Percentiles rank a stretch among this genome's conserved stretches.
phyloP scores from a whole-genome alignment of 2,797 vertebrate genomes.

The Pseudomugil gertrudae region DNA sequence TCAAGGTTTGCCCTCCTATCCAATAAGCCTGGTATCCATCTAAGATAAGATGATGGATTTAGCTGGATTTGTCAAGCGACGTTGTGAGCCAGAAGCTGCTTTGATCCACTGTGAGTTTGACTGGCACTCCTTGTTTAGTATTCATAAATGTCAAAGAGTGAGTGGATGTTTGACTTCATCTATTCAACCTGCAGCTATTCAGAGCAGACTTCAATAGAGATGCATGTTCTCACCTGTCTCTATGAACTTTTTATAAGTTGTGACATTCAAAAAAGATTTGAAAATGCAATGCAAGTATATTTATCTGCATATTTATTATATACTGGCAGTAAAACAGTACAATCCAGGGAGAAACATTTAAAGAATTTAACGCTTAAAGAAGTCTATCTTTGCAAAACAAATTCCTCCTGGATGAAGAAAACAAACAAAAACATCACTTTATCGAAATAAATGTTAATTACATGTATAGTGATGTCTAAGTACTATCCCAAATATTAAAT shows the following conservation, averaged over 20 bases:
- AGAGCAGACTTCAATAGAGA: background rate
- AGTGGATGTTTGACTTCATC: too few relatives aligned
- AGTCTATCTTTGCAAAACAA: background rate
- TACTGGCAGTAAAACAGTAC: background rate
- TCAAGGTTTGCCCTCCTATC: background rate
- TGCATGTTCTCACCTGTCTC: background rate
- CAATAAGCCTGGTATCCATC: background rate
- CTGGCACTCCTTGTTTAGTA: background rate
- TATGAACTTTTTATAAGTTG: background rate
- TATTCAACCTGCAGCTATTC: too few relatives aligned
- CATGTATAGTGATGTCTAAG: slow-evolving; percentile 71
- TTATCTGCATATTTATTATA: background rate
- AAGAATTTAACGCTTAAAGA: too few relatives aligned
- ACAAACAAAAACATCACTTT: slow-evolving; percentile 14
- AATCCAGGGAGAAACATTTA: too few relatives aligned
- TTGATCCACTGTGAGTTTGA: background rate
- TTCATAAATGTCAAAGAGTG: background rate
- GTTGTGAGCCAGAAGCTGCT: background rate
- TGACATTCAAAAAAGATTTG: background rate
- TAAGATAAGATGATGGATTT: background rate
- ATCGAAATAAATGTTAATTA: slow-evolving; percentile 76
- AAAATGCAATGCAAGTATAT: background rate
- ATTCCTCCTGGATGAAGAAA: background rate
- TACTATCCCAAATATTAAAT: slow-evolving; percentile 80
- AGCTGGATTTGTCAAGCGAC: background rate